Evolutionary conservation across 2,113 vertebrate species (phyloP).

Genomic region (Ploceus nigricollis): DNA sequence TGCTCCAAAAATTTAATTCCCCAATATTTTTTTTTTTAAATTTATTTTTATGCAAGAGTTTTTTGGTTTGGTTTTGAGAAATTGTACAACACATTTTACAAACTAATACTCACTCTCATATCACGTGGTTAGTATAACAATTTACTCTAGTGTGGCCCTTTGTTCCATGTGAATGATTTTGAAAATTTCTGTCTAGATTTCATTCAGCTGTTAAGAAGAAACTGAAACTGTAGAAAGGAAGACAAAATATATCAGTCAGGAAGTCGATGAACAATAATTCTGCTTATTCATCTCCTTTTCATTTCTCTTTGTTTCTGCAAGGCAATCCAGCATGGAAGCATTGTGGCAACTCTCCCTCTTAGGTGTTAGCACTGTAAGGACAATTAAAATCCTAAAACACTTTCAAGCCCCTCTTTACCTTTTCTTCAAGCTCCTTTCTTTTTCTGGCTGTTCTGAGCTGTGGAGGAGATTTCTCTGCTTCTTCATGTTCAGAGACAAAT

Average conservation of each 20-base stretch:
- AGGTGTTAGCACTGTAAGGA: background rate
- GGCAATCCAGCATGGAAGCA: background rate
- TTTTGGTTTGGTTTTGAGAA: background rate
- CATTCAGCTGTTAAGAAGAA: background rate
- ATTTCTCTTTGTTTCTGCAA: background rate
- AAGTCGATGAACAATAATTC: background rate
- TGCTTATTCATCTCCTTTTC: background rate
- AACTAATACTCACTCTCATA: background rate
- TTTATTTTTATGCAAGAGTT: background rate
- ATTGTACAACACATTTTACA: background rate
- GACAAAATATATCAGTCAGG: background rate
- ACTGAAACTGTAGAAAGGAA: background rate
- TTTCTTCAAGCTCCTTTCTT: background rate
- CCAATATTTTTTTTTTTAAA: background rate
- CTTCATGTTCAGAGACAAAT: background rate
- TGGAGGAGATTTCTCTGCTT: background rate
- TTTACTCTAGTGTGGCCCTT: fast-evolving
- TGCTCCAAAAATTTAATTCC: background rate
- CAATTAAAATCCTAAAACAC: background rate
- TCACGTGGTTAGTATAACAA: background rate
- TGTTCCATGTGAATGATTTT: background rate
- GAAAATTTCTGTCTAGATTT: background rate
- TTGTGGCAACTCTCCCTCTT: background rate
- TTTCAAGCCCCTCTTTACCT: background rate
- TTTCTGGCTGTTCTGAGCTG: background rate